phyloP scores from a whole-genome alignment of 2,888 invertebrate genomes.

The Mesorhabditis belari region DNA sequence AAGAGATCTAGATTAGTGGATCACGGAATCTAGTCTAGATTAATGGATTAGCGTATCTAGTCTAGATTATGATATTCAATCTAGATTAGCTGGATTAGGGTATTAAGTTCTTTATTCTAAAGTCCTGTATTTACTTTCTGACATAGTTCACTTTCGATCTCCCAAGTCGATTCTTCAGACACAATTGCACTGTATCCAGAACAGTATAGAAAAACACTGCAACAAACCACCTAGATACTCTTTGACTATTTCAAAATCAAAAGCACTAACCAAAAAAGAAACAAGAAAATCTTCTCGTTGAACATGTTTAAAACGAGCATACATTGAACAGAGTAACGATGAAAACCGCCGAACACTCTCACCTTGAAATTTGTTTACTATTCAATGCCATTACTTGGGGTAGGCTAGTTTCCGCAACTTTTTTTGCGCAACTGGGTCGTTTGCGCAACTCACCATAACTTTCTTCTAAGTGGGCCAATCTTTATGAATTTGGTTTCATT shows the following conservation, averaged over 20 bases:
- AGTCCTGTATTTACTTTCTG: neutral
- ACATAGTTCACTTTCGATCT: neutral
- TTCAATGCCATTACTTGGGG: neutral
- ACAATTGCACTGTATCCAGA: constrained; percentile 9
- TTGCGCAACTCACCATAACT: too few relatives aligned
- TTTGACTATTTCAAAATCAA: neutral
- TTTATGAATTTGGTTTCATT: too few relatives aligned
- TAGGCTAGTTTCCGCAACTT: too few relatives aligned
- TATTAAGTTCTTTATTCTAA: too few relatives aligned
- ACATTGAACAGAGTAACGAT: constrained; percentile 37
- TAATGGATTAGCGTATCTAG: too few relatives aligned
- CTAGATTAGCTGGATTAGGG: too few relatives aligned
- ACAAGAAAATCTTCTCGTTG: constrained; percentile 49
- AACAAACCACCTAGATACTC: constrained; percentile 11
- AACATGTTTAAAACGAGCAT: constrained; percentile 43
- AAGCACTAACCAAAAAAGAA: constrained; percentile 40
- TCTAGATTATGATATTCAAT: too few relatives aligned
- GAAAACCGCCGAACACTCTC: constrained; percentile 26
- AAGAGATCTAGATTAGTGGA: too few relatives aligned
- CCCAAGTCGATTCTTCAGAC: neutral
- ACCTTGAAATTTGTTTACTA: constrained; percentile 11
- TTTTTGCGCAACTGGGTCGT: too few relatives aligned
- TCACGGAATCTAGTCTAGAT: too few relatives aligned
- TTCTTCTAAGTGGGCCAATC: too few relatives aligned
- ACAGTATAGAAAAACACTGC: constrained; percentile 22